Evolutionary conservation across 2,797 vertebrate genomes (phyloP), one percentile per base, ranked within the genome.

Genomic region (Agapornis canus): DNA sequence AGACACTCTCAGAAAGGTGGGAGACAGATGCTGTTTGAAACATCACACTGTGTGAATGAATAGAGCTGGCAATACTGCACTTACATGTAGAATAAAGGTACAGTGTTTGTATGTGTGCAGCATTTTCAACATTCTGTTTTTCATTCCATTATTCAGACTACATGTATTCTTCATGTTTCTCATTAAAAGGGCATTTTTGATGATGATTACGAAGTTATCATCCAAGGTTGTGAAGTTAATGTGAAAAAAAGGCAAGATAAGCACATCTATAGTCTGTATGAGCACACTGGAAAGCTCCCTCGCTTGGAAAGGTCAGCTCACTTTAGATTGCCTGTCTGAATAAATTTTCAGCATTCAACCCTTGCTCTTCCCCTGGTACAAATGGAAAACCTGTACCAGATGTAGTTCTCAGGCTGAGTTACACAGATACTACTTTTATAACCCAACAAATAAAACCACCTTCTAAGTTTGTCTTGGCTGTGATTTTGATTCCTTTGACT

Each of bases 81-180:
- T 65, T 29, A 20, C 45, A 45, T 45, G 7, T 0, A 73, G 63
- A 42, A 54, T 59, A 43, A 48, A 57, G 32, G 26, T 32, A n/a
- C 13, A 1, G 7, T 3, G 39, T 11, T 31, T 13, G 7, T 29
- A 23, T 9, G 8, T 4, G 4, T 2, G 40, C 7, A 13, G 37
- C 8, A 5, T 39, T 91, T 89, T 19, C 43, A 80, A 73, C 18
- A 32, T 20, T 29, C 25, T 37, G 19, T 73, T 65, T 52, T 27
- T 45, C 5, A 2, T 13, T 5, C 14, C 54, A 57, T 16, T 27
- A 4, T 23, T 16, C 72, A 78, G 65, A 51, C 47, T 14, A n/a
- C 35, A 15, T 1, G 0, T n/a, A 15, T 29, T 66, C 57, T 14
- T 85, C 35, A 3, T 3, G 6, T 31, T 81, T 65, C 63, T 82